Conservation (phyloP, 2,888 invertebrate species). For the Clostera curtula region DNA sequence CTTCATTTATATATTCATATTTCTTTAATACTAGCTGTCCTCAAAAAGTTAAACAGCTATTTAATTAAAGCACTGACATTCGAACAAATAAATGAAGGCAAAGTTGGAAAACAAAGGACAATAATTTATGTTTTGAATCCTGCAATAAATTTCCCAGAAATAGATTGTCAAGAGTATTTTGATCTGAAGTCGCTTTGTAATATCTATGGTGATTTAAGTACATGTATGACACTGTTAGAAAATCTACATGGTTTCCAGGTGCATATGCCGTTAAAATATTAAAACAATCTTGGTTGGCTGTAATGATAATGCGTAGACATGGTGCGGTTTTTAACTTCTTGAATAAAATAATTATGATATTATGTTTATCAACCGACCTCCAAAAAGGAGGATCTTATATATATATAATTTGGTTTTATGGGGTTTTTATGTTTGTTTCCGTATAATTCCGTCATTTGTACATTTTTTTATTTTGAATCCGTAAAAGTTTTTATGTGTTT, state of each 20-base stretch:
- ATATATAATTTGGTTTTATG: too few relatives aligned
- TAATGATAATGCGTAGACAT: too few relatives aligned
- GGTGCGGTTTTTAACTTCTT: too few relatives aligned
- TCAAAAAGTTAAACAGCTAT: slow-evolving; percentile 23
- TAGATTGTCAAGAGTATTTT: slow-evolving; percentile 6
- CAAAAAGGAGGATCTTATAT: too few relatives aligned
- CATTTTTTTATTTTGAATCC: background rate
- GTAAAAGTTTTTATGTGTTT: slow-evolving; percentile 6
- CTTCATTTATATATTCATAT: slow-evolving; percentile 38
- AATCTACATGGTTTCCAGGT: slow-evolving; percentile 29
- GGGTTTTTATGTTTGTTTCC: too few relatives aligned
- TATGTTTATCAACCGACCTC: too few relatives aligned
- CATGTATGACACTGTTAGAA: slow-evolving; percentile 37
- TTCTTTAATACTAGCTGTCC: slow-evolving; percentile 26
- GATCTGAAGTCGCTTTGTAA: slow-evolving; percentile 35
- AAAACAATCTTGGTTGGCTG: background rate
- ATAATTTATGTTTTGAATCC: slow-evolving; percentile 10
- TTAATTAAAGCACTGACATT: slow-evolving; percentile 5
- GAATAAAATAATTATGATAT: too few relatives aligned
- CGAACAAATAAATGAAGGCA: slow-evolving; percentile 3
- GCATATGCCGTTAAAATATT: background rate
- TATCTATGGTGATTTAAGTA: slow-evolving; percentile 38
- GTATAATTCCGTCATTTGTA: too few relatives aligned
- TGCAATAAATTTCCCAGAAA: slow-evolving; percentile 9
- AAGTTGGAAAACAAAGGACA: background rate